These are phyloP conservation scores for Heliconius hortense DNA, from an alignment of 2,888 invertebrate genomes.

Conservation along the genomic window DNA sequence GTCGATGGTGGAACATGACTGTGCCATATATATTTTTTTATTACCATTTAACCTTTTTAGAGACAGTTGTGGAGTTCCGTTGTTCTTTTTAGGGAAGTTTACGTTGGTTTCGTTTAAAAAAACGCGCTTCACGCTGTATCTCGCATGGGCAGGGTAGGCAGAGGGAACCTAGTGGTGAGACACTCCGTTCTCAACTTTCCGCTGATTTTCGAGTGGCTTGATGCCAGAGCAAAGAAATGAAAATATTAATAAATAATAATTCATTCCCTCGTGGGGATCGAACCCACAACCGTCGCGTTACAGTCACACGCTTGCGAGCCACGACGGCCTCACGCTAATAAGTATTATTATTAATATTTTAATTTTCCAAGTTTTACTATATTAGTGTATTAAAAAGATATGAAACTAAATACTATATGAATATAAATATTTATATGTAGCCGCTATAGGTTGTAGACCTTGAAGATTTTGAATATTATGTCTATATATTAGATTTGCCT, in stretches of 20 bases:
- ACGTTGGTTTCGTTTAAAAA: slow-evolving; percentile 7
- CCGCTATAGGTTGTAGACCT: slow-evolving; percentile 10
- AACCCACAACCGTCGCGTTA: too few species aligned
- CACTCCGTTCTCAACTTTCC: too few species aligned
- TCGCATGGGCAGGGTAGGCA: too few species aligned
- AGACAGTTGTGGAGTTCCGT: slow-evolving; percentile 24
- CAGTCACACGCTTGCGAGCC: too few species aligned
- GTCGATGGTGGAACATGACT: slow-evolving; percentile 44
- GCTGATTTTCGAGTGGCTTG: too few species aligned
- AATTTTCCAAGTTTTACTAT: slow-evolving; percentile 23
- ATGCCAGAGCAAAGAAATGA: too few species aligned
- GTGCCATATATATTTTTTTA: slow-evolving; percentile 42
- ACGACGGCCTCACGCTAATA: too few species aligned
- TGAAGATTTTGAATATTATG: slow-evolving; percentile 18
- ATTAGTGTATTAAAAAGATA: neutral
- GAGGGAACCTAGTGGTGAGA: too few species aligned
- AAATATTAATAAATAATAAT: too few species aligned
- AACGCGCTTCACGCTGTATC: too few species aligned
- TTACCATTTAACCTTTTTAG: slow-evolving; percentile 33
- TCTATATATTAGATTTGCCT: slow-evolving; percentile 5
- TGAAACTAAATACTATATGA: neutral
- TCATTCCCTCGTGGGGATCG: too few species aligned
- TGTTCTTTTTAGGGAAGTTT: slow-evolving; percentile 30
- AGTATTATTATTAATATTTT: too few species aligned
- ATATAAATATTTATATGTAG: slow-evolving; percentile 2